Base-by-base conservation (phyloP, 2,797 vertebrate genomes). In the Phataginus tricuspis region DNA sequence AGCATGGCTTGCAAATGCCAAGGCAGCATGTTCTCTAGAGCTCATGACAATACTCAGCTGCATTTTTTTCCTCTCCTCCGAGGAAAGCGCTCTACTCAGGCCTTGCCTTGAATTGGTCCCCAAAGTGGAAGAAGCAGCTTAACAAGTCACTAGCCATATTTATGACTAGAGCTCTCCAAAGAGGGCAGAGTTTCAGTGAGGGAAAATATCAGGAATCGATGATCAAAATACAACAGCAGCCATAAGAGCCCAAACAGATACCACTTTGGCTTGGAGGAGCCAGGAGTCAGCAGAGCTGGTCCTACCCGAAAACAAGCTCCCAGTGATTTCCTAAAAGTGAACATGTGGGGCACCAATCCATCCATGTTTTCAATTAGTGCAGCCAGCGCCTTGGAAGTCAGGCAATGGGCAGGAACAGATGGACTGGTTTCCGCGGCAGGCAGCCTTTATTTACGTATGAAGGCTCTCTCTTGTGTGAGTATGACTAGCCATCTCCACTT, bases 401-500 rank as follows among this genome's bases (percentile, higher is more conserved):
- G 51, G 94, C 57, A 1, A 23, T 39, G 86, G 57, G 86, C 94
- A 90, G 97, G 77, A 91, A 85, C 97, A 97, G 97, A 97, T 97
- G 97, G 96, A 97, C 92, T 91, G 94, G 88, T 83, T 97, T 97
- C 90, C 34, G 53, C 0, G 37, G 91, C 88, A 94, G 97, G 77
- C 96, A 74, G 96, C 92, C 75, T 98, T 97, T 96, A 96, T 97
- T 97, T 94, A 86, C 5, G 69, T 95, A 78, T 97, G 96, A 98
- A 97, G 96, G 96, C 96, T 96, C 86, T 66, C 96, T 97, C 97
- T 97, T 97, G 97, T 97, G 96, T 96, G 93, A 95, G 93, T 94
- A 96, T 93, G 4, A 68, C 49, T 4, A 57, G 93, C 82, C 88
- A 97, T 79, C 93, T 77, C 96, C 95, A 97, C 97, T 97, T 98